These are phyloP conservation scores for Pavo muticus DNA, from an alignment of 2,113 vertebrate genomes.

Conservation along the genomic window DNA sequence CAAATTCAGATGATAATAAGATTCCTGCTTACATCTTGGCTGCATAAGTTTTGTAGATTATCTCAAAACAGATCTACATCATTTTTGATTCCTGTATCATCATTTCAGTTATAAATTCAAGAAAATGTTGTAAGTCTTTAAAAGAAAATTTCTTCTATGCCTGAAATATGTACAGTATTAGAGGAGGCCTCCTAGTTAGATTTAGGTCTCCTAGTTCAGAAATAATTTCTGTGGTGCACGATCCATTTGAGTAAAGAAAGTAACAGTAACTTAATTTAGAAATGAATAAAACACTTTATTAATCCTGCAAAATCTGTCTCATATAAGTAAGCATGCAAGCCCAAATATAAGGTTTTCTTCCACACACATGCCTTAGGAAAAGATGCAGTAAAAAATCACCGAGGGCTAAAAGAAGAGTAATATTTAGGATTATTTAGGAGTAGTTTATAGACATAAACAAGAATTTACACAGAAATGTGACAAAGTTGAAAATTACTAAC, in stretches of 20 bases:
- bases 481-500: background rate
- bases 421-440: background rate
- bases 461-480: background rate
- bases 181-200: background rate
- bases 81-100: background rate
- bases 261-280: background rate
- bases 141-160: background rate
- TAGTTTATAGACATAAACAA: background rate
- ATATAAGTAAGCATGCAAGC: background rate
- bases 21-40: background rate
- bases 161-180: background rate
- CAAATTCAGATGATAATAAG: background rate
- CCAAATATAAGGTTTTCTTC: background rate
- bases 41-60: background rate
- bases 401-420: background rate
- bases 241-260: background rate
- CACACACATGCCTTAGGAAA: background rate
- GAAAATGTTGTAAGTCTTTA: background rate
- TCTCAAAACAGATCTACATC: background rate
- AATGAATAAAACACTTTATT: background rate
- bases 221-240: background rate
- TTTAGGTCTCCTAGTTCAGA: background rate
- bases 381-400: background rate
- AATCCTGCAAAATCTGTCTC: background rate
- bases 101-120: background rate